Conservation (phyloP, 2,113 vertebrate genomes). For the Accipiter cooperii region DNA sequence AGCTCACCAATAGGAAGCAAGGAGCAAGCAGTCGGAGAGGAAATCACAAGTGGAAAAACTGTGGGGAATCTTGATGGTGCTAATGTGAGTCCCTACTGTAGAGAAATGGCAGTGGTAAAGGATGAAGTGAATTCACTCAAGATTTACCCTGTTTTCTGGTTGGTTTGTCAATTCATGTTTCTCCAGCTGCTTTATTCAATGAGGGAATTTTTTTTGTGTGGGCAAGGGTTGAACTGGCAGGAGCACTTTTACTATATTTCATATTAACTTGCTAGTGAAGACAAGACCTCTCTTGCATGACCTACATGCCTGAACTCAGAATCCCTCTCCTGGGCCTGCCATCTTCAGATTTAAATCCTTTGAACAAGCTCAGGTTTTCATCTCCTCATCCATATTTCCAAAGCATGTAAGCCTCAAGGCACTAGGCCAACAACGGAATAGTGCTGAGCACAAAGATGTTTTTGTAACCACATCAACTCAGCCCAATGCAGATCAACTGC, state of each 20-base stretch:
- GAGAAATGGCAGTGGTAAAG: not conserved
- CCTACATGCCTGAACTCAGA: constrained; percentile 40
- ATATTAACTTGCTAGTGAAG: constrained; percentile 25
- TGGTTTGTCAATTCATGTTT: constrained; percentile 2
- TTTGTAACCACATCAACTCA: constrained; percentile 53
- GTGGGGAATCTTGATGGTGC: not conserved
- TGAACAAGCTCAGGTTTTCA: constrained; percentile 53
- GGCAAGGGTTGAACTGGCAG: constrained; percentile 4
- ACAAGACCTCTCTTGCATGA: constrained; percentile 46
- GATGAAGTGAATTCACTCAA: not conserved
- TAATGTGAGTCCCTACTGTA: not conserved
- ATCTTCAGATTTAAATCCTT: constrained; percentile 57
- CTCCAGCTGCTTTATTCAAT: not conserved
- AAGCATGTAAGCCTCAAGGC: constrained; percentile 54
- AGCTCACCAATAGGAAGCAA: not conserved
- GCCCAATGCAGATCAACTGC: constrained; percentile 4
- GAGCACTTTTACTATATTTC: constrained; percentile 17
- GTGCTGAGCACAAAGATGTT: constrained; percentile 56
- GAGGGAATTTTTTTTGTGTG: not conserved
- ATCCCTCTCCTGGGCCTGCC: constrained; percentile 41
- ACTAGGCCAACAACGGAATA: constrained; percentile 39
- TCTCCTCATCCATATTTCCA: constrained; percentile 58
- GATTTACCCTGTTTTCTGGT: not conserved
- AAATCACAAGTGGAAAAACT: not conserved
- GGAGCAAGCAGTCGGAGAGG: not conserved